Base-by-base conservation (phyloP, 2,888 invertebrate species). In the Plebejus argus region DNA sequence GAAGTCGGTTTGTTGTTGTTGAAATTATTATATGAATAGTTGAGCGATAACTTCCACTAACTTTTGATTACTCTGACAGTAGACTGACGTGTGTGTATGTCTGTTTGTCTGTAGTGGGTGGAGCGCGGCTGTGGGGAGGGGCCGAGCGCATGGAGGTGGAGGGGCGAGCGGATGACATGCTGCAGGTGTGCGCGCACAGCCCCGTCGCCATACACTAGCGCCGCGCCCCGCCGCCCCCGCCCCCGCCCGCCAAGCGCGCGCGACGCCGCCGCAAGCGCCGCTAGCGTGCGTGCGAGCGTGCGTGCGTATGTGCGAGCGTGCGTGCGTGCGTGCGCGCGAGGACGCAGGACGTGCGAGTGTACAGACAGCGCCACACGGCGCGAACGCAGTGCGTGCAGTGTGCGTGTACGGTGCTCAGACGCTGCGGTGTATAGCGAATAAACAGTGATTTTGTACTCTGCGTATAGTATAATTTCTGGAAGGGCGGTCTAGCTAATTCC, bases 131-230 rank as follows among this genome's bases (percentile, higher is more conserved):
- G 83, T 87, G 87, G 90, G 89, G 91, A 85, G 88, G 89, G 83
- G 96, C 96, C 83, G 98, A 97, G 96, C 97, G 98, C 85, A 98
- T 97, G 94, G 93, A 93, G 80, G 93, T 92, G 82, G 93, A 93
- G 85, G 87, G 84, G 74, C 91, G 92, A 84, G 89, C 89, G 81
- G 94, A 92, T 83, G 93, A 94, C 83, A 97, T 98, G 97, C 96
- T 98, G 86, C 97, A 85, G 85, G 98, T 98, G 84, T 98, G 98
- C 83, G 84, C 86, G 93, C 98, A 98, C 95, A 97, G 97, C 95
- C 98, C 98, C 85, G 98, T 98, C 87, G 98, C 97, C 90, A 98
- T 98, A 91, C 98, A 98, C 91, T 94, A 92, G 90, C 83, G 81
- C 79, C 78, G 79, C 56, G 78, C 33, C 76, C 76, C 83, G 53